Conservation (phyloP, 2,888 invertebrate species). For the Mystacides longicornis region DNA sequence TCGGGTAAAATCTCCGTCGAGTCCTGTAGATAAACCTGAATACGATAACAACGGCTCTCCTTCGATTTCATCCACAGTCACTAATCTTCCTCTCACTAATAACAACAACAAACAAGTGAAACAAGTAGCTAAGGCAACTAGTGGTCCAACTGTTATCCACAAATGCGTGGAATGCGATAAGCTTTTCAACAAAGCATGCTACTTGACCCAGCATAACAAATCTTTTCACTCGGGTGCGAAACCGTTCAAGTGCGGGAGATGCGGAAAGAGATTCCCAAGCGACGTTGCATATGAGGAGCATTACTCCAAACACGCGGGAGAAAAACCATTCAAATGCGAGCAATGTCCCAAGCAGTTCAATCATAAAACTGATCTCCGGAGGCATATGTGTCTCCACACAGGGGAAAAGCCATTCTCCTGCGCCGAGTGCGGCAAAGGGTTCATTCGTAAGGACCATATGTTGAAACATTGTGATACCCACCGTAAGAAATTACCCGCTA, state of each 20-base stretch:
- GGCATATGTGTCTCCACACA: slow-evolving; percentile 83
- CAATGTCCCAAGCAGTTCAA: slow-evolving; percentile 83
- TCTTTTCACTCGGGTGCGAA: slow-evolving; percentile 82
- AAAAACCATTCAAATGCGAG: slow-evolving; percentile 81
- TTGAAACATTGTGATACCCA: slow-evolving; percentile 80
- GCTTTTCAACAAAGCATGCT: slow-evolving; percentile 77
- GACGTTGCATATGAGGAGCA: slow-evolving; percentile 67
- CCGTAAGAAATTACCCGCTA: slow-evolving; percentile 45
- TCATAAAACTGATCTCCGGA: slow-evolving; percentile 80
- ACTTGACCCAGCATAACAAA: slow-evolving; percentile 85
- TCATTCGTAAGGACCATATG: slow-evolving; percentile 88
- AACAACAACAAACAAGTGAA: slow-evolving; percentile 37
- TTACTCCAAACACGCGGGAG: slow-evolving; percentile 66
- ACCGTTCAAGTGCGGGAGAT: slow-evolving; percentile 76
- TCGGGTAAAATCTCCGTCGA: slow-evolving; percentile 46
- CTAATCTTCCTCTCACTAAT: slow-evolving; percentile 41
- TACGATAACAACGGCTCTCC: slow-evolving; percentile 38
- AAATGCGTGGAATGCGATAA: slow-evolving; percentile 80
- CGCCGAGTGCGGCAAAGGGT: slow-evolving; percentile 76
- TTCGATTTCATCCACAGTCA: slow-evolving; percentile 39
- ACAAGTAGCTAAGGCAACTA: slow-evolving; percentile 33
- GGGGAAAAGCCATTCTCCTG: slow-evolving; percentile 79
- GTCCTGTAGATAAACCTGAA: slow-evolving; percentile 43
- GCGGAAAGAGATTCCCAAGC: slow-evolving; percentile 76
- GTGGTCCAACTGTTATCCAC: slow-evolving; percentile 38